Evolutionary conservation across 2,888 invertebrate species (phyloP), one percentile per base, ranked within the genome.

Genomic region (Spodoptera exigua): DNA sequence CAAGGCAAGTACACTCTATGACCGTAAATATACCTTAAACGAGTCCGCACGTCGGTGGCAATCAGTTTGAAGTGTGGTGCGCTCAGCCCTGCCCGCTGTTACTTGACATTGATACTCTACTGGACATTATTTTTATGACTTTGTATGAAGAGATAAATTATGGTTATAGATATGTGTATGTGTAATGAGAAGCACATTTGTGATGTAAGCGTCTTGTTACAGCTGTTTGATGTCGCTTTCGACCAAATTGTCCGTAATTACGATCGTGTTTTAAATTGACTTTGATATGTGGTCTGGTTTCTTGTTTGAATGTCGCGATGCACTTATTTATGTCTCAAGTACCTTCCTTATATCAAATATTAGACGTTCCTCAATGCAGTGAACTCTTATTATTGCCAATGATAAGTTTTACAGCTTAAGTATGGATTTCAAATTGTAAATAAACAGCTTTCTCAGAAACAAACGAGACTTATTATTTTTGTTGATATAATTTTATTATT

Each of bases 41-140:
- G 55, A 60, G 59, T 57, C 48, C 53, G 43, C 54, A 59, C 45
- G 49, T 64, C 66, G 59, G 35, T 44, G 57, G 43, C 68, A 69
- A 76, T 71, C 61, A 69, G 55, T 60, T 56, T 37, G 4, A 17
- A 64, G 60, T 54, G 68, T 45, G 62, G 71, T 68, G 59, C 55
- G 54, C 45, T 55, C 52, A 46, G 49, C 2, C 60, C 21, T 3
- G 4, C 9, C 7, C 27, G 27, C 27, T 27, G 27, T 7, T 1
- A 68, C 74, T 71, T 69, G 70, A 69, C 70, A 63, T 69, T 71
- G 70, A 60, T 73, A 49, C 40, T 44, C 17, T 12, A 44, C 41
- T 10, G 11, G 7, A 47, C 43, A 44, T 54, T 52, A 62, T 46
- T 53, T 54, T 62, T 55, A 62, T 34, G 44, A 52, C 27, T 43